phyloP scores from a whole-genome alignment of 2,113 vertebrate species.

The Hyla sarda region DNA sequence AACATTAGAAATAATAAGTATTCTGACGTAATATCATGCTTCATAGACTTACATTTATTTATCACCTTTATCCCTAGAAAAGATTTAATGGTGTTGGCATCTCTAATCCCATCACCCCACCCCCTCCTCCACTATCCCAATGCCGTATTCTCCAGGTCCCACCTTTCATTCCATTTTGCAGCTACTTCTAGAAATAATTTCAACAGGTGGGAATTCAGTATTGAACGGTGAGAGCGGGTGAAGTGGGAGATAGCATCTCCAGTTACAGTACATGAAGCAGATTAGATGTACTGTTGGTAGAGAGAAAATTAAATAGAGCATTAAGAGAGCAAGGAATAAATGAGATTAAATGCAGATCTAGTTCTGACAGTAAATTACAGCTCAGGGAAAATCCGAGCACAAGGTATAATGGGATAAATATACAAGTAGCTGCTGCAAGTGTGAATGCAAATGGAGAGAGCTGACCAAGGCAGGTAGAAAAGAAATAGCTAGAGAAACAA shows the following conservation, averaged over 20 bases:
- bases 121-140: not conserved
- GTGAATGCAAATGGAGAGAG: not conserved
- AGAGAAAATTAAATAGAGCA: conserved; percentile 51
- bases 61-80: not conserved
- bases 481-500: not conserved
- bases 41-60: not conserved
- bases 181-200: not conserved
- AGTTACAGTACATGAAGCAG: conserved; percentile 38
- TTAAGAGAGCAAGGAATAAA: conserved; percentile 40
- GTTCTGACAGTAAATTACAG: conserved; percentile 51
- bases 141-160: conserved; percentile 2
- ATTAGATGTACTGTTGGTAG: conserved; percentile 35
- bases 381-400: conserved; percentile 9
- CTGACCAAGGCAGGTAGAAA: not conserved
- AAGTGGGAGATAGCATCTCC: conserved; percentile 2
- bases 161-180: conserved; percentile 6
- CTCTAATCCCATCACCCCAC: no score
- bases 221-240: not conserved
- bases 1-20: not conserved
- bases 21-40: not conserved
- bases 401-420: conserved; percentile 43
- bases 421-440: not conserved
- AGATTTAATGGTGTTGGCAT: not conserved
- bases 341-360: conserved; percentile 53
- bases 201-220: conserved; percentile 23